phyloP scores from a whole-genome alignment of 1,140 invertebrate species.

The Pseudobourletiella spinata region DNA sequence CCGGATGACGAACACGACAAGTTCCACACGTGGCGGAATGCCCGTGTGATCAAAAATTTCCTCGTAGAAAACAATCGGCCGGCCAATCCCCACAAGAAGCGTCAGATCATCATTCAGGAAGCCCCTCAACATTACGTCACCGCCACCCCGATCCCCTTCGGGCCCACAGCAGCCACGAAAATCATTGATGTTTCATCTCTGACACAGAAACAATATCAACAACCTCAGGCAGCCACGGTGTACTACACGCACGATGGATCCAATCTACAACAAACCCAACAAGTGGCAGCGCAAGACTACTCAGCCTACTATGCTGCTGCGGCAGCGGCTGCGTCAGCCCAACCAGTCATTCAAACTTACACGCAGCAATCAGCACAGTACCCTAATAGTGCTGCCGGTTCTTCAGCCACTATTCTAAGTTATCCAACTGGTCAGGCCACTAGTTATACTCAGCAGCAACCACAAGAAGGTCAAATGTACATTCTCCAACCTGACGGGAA shows the following conservation, averaged over 20 bases:
- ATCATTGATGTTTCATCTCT: conserved; percentile 5
- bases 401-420: neutral
- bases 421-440: neutral
- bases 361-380: neutral
- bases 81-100: conserved; percentile 19
- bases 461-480: conserved; percentile 19
- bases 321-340: neutral
- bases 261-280: neutral
- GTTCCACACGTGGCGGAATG: conserved; percentile 69
- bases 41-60: conserved; percentile 70
- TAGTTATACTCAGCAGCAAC: conserved; percentile 3
- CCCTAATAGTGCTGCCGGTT: neutral
- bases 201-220: conserved; percentile 3
- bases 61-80: conserved; percentile 46
- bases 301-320: neutral
- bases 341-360: neutral
- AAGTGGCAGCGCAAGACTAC: neutral
- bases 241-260: neutral
- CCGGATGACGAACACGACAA: conserved; percentile 72
- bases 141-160: neutral
- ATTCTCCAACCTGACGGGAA: conserved; percentile 24
- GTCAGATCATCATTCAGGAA: conserved; percentile 14
- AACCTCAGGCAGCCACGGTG: neutral
- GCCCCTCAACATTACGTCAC: neutral
- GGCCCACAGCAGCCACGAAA: neutral